These are phyloP conservation scores for Pelobates fuscus DNA, from an alignment of 2,113 vertebrate species.

Conservation along the genomic window DNA sequence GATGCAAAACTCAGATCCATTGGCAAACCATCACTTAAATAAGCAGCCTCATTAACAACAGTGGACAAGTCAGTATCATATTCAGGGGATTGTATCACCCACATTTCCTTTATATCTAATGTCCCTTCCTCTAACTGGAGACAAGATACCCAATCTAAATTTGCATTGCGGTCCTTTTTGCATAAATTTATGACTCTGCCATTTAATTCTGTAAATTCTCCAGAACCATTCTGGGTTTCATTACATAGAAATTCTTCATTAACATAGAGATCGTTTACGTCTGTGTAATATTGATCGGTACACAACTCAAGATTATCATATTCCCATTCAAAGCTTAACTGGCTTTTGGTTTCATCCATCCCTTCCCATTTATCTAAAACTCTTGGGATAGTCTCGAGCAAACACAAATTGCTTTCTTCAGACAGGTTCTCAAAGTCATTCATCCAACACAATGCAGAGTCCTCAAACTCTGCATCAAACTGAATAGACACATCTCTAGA, in stretches of 20 bases:
- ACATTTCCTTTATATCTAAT: constrained; percentile 58
- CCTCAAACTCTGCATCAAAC: constrained; percentile 36
- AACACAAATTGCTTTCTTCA: background rate
- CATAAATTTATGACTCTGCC: constrained; percentile 65
- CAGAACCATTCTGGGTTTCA: constrained; percentile 48
- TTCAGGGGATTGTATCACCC: constrained; percentile 55
- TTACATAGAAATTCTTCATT: constrained; percentile 60
- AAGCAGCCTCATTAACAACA: constrained; percentile 59
- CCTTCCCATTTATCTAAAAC: constrained; percentile 6
- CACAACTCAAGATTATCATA: constrained; percentile 55
- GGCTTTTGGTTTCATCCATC: constrained; percentile 60
- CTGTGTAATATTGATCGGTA: constrained; percentile 44
- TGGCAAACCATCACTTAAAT: constrained; percentile 69
- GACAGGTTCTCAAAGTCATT: constrained; percentile 29
- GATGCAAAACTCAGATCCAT: constrained; percentile 72
- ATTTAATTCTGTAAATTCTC: constrained; percentile 61
- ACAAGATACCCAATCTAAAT: constrained; percentile 66
- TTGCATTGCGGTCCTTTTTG: constrained; percentile 69
- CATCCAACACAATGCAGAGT: constrained; percentile 31
- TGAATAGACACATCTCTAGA: constrained; percentile 40
- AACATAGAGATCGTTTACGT: constrained; percentile 58
- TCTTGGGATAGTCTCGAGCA: constrained; percentile 41
- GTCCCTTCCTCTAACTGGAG: constrained; percentile 75
- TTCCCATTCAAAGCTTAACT: constrained; percentile 64
- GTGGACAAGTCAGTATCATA: constrained; percentile 62